These are phyloP conservation scores for Campoletis sonorensis DNA, from an alignment of 1,140 invertebrate species.

Conservation along the genomic window DNA sequence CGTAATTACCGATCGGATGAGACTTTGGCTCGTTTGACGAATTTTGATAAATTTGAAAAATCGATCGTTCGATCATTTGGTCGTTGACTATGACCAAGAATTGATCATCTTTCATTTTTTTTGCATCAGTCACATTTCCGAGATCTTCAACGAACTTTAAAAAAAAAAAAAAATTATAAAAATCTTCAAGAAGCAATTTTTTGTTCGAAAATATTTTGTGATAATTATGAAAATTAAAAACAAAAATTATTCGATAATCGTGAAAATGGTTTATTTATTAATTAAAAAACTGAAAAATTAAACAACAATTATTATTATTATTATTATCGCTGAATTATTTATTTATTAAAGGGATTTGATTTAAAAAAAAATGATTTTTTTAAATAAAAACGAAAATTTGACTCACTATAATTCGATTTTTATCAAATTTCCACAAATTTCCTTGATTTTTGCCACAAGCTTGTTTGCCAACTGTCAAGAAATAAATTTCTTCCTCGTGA, in stretches of 20 bases:
- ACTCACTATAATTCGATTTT: conserved; percentile 56
- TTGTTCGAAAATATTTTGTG: no score
- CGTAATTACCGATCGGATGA: conserved; percentile 19
- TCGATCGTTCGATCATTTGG: conserved; percentile 51
- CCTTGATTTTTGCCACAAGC: conserved; percentile 56
- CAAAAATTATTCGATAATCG: no score
- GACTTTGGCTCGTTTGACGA: conserved; percentile 7
- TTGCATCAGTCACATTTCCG: conserved; percentile 52
- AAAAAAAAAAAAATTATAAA: neutral
- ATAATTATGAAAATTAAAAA: no score
- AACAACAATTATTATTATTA: no score
- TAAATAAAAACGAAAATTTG: conserved; percentile 24
- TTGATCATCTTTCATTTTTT: conserved; percentile 51
- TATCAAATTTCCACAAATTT: conserved; percentile 72
- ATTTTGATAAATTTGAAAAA: conserved; percentile 40
- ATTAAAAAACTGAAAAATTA: no score
- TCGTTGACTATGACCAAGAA: conserved; percentile 51
- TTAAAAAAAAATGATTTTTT: conserved; percentile 44
- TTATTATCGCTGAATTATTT: no score
- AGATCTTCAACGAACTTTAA: conserved; percentile 59
- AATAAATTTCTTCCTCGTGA: conserved; percentile 61
- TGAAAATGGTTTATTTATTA: no score
- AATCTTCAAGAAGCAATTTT: neutral
- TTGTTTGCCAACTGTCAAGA: conserved; percentile 63
- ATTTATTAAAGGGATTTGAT: neutral